Conservation (phyloP, 2,113 vertebrate genomes). For the Solea solea region DNA sequence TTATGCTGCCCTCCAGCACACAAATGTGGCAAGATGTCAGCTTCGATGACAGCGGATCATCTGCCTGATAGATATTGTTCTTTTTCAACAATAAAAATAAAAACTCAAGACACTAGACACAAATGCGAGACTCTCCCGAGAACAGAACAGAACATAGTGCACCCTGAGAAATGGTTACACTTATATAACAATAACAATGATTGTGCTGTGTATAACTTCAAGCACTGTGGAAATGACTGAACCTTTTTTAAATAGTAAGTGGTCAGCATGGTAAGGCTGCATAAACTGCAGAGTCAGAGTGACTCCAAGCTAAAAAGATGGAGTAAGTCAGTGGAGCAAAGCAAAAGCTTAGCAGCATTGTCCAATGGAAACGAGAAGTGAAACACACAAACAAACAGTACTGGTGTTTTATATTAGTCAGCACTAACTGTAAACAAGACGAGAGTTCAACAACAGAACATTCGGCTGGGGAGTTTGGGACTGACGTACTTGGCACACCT, state of each 20-base stretch:
- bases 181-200: too few relatives aligned
- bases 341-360: neutral
- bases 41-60: too few relatives aligned
- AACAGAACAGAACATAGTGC: too few relatives aligned
- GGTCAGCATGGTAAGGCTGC: neutral
- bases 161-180: too few relatives aligned
- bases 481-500: neutral
- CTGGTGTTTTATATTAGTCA: slow-evolving; percentile 6
- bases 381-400: slow-evolving; percentile 4
- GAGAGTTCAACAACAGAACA: neutral
- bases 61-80: too few relatives aligned
- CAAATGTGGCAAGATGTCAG: too few relatives aligned
- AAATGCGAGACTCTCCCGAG: too few relatives aligned
- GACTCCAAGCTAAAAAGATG: slow-evolving; percentile 1
- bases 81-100: too few relatives aligned
- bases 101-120: too few relatives aligned
- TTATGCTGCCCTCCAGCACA: too few relatives aligned
- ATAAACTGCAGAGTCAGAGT: slow-evolving; percentile 24
- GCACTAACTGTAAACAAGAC: slow-evolving; percentile 5
- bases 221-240: neutral
- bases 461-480: neutral
- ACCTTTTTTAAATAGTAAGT: neutral
- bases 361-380: slow-evolving; percentile 52
- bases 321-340: slow-evolving; percentile 30
- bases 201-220: too few relatives aligned